A percentile compares a stretch with the other conserved stretches of the same genome.
These are phyloP conservation scores for Drosophila burlai DNA, from an alignment of 1,140 invertebrate genomes.

Conservation along the genomic window DNA sequence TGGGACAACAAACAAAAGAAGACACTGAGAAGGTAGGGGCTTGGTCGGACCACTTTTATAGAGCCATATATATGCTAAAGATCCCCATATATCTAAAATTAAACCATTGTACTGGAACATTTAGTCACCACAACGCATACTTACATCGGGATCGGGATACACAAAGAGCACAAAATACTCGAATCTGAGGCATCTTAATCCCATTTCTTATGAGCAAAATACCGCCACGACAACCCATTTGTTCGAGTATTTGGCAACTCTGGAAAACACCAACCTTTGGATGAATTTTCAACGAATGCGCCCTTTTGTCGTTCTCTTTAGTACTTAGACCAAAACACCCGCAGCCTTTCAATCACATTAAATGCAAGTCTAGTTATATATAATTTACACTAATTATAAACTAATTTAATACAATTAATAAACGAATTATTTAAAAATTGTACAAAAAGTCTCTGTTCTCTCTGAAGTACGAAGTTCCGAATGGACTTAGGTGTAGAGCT, in stretches of 20 bases:
- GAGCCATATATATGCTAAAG: slow-evolving; percentile 60
- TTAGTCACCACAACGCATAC: slow-evolving; percentile 42
- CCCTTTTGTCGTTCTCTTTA: slow-evolving; percentile 57
- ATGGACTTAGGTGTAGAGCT: slow-evolving; percentile 14
- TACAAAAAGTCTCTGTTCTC: slow-evolving; percentile 12
- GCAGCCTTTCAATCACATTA: slow-evolving; percentile 73
- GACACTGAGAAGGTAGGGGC: slow-evolving; percentile 12
- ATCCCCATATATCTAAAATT: slow-evolving; percentile 42
- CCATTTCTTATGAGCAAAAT: slow-evolving; percentile 17
- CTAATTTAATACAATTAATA: slow-evolving; percentile 55
- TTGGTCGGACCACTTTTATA: slow-evolving; percentile 62
- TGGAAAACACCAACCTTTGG: slow-evolving; percentile 10
- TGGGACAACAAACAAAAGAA: slow-evolving; percentile 12
- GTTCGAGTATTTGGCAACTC: slow-evolving; percentile 35
- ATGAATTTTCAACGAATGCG: slow-evolving; percentile 42
- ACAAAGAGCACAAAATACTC: slow-evolving; percentile 42
- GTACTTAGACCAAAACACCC: slow-evolving; percentile 76
- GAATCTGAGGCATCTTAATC: slow-evolving; percentile 1
- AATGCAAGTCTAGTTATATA: slow-evolving; percentile 74
- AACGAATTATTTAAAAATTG: slow-evolving; percentile 63
- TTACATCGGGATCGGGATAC: neutral
- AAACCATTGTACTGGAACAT: slow-evolving; percentile 44
- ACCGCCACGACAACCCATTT: slow-evolving; percentile 8
- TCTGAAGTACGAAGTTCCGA: slow-evolving; percentile 6
- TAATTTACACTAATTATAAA: slow-evolving; percentile 78